A percentile compares a stretch with the other conserved stretches of the same genome.
Conservation (phyloP, 2,797 vertebrate genomes). For the Triplophysa bombifrons region DNA sequence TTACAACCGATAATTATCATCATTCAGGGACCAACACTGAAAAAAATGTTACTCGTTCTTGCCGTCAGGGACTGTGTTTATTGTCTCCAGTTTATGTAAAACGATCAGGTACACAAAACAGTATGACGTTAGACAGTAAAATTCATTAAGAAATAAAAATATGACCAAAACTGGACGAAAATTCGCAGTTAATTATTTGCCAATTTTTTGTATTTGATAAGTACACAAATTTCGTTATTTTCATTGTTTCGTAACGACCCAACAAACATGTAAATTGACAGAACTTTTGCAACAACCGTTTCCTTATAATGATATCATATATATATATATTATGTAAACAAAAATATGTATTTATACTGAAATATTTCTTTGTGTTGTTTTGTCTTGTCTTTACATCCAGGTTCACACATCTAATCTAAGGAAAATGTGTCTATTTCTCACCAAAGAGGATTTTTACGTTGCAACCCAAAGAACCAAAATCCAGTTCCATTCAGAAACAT, state of each 20-base stretch:
- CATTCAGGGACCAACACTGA: slow-evolving; percentile 77
- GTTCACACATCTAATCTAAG: too few relatives aligned
- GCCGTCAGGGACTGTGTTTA: slow-evolving; percentile 81
- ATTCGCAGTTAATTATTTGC: neutral
- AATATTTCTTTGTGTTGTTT: neutral
- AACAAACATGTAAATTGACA: neutral
- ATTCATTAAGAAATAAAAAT: neutral
- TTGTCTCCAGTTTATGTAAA: slow-evolving; percentile 78
- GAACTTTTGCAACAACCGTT: neutral
- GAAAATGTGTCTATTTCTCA: too few relatives aligned
- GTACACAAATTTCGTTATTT: neutral
- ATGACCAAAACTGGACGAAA: neutral
- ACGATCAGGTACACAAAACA: slow-evolving; percentile 59
- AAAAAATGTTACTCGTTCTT: slow-evolving; percentile 77
- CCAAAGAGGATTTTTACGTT: neutral
- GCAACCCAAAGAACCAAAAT: neutral
- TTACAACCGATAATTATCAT: slow-evolving; percentile 85
- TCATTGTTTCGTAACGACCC: neutral
- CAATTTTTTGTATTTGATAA: neutral
- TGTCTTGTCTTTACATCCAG: neutral
- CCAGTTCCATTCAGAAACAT: neutral
- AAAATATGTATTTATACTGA: neutral
- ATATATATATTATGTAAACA: too few relatives aligned
- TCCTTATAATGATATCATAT: too few relatives aligned
- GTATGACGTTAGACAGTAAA: slow-evolving; percentile 27